phyloP scores from a whole-genome alignment of 2,113 vertebrate genomes.

The Equus quagga region DNA sequence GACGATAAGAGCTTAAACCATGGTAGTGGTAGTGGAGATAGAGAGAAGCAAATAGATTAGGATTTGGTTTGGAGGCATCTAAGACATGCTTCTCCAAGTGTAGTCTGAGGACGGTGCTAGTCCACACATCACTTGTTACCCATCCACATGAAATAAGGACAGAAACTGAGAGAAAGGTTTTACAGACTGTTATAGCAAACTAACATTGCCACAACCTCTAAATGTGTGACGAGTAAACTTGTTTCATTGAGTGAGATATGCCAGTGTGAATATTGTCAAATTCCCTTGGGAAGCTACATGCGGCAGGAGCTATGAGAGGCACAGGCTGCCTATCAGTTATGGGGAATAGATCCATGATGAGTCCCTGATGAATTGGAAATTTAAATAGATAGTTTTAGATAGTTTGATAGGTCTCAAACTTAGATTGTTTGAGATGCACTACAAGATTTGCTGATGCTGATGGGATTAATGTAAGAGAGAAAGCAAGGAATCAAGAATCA shows the following conservation, averaged over 20 bases:
- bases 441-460: neutral
- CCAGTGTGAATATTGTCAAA: neutral
- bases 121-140: neutral
- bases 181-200: neutral
- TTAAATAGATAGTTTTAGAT: neutral
- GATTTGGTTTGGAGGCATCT: neutral
- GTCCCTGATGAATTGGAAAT: too few relatives aligned
- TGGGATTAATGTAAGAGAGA: neutral
- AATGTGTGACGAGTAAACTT: too few relatives aligned
- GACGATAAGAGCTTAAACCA: neutral
- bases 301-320: neutral
- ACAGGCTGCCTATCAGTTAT: neutral
- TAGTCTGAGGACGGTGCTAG: neutral
- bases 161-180: too few relatives aligned
- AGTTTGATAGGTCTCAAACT: too few relatives aligned
- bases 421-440: too few relatives aligned
- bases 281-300: neutral
- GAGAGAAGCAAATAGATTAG: neutral
- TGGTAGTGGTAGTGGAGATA: neutral
- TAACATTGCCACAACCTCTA: neutral
- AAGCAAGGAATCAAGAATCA: neutral
- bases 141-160: neutral
- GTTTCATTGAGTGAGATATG: neutral
- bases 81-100: neutral
- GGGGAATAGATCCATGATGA: neutral